Conservation (phyloP, 2,797 vertebrate genomes). For the Tapera naevia region DNA sequence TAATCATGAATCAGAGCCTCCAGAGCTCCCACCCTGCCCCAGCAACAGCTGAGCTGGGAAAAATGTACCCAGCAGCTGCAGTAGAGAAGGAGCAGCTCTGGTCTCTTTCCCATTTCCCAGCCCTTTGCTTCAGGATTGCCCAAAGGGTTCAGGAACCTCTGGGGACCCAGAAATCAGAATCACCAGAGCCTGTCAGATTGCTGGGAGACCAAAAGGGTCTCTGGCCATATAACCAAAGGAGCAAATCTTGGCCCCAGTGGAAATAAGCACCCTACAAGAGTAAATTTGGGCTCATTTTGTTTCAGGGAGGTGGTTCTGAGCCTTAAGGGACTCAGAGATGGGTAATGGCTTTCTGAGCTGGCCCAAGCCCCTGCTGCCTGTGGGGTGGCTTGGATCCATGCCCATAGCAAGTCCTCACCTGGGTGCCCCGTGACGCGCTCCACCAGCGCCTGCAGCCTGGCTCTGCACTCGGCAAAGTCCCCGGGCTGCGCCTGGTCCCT, state of each 20-base stretch:
- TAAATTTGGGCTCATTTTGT: background rate
- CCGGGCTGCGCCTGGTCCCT: background rate
- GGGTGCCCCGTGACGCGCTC: background rate
- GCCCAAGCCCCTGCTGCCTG: background rate
- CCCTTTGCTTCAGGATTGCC: background rate
- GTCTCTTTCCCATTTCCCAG: background rate
- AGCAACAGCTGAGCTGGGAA: rapidly evolving
- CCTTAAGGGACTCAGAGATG: background rate
- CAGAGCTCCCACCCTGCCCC: rapidly evolving
- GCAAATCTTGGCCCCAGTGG: background rate
- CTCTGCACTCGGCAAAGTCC: background rate
- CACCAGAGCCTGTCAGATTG: too few relatives aligned
- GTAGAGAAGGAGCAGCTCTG: background rate
- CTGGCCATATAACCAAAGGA: background rate
- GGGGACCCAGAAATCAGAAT: background rate
- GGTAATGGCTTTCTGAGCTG: background rate
- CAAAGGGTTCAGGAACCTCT: background rate
- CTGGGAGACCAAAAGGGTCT: background rate
- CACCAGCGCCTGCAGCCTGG: constrained; percentile 18
- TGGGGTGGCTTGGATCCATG: background rate
- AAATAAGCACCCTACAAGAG: background rate
- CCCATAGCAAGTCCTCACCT: background rate
- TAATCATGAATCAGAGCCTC: rapidly evolving
- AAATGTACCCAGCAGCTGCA: too few relatives aligned
- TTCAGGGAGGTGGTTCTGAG: background rate